phyloP scores from a whole-genome alignment of 2,113 vertebrate genomes.

The Tauraco erythrolophus region DNA sequence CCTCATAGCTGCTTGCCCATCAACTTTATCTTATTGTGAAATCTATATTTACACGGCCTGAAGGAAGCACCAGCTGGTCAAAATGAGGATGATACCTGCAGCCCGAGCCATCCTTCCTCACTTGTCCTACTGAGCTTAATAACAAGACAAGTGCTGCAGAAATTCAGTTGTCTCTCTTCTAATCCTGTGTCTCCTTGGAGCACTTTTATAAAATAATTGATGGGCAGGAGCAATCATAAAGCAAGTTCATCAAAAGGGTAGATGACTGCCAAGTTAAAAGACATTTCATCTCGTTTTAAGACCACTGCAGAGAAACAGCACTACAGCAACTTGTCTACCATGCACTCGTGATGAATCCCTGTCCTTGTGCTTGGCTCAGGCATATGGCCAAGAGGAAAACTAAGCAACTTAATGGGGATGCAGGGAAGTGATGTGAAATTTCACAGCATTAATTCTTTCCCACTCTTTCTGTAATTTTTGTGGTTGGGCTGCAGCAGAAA shows the following conservation, averaged over 20 bases:
- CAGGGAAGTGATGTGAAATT: background rate
- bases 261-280: background rate
- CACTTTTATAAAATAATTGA: background rate
- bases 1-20: background rate
- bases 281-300: background rate
- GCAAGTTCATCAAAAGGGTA: background rate
- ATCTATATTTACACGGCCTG: background rate
- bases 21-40: background rate
- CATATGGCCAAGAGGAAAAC: background rate
- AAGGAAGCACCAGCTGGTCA: background rate
- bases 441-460: background rate
- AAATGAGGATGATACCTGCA: background rate
- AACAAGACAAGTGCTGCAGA: background rate
- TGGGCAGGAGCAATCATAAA: background rate
- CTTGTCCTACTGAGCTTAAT: background rate
- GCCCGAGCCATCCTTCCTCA: background rate
- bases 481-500: background rate
- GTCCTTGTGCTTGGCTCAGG: background rate
- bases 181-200: background rate
- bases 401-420: background rate
- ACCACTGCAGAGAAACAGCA: background rate
- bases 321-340: background rate
- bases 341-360: background rate
- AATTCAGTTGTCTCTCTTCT: background rate
- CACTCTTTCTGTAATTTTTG: background rate